These are phyloP conservation scores for Vandiemenella viatica DNA, from an alignment of 2,888 invertebrate species.

Conservation along the genomic window DNA sequence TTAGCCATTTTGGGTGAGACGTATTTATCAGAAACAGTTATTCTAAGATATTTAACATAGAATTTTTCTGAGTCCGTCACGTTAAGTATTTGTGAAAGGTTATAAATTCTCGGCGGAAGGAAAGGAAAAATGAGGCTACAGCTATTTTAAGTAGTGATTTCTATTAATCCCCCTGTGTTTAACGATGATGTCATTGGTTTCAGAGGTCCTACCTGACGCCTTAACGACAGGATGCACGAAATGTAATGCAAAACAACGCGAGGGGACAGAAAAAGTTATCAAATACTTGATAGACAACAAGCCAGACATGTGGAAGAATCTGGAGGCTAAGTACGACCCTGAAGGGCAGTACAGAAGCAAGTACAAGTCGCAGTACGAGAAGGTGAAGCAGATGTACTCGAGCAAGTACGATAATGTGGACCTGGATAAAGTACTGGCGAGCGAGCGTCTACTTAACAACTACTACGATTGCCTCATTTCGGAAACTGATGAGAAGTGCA, in stretches of 20 bases:
- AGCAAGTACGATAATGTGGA: slow-evolving; percentile 40
- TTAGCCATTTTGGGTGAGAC: no score
- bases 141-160: no score
- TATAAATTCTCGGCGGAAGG: no score
- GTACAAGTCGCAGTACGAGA: no score
- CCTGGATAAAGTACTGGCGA: slow-evolving; percentile 39
- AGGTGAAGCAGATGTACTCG: no score
- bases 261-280: slow-evolving; percentile 12
- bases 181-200: no score
- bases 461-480: slow-evolving; percentile 46
- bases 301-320: slow-evolving; percentile 10
- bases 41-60: no score
- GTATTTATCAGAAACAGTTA: no score
- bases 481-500: slow-evolving; percentile 35
- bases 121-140: no score
- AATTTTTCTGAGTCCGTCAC: no score
- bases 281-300: slow-evolving; percentile 12
- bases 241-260: slow-evolving; percentile 13
- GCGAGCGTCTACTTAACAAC: slow-evolving; percentile 39
- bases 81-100: no score
- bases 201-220: slow-evolving; percentile 16
- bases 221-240: slow-evolving; percentile 13
- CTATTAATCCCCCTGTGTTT: no score
- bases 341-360: slow-evolving; percentile 12
- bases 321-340: slow-evolving; percentile 17